Percentiles rank a stretch among this genome's conserved stretches.
phyloP scores from a whole-genome alignment of 2,113 vertebrate species.

The Buteo buteo region DNA sequence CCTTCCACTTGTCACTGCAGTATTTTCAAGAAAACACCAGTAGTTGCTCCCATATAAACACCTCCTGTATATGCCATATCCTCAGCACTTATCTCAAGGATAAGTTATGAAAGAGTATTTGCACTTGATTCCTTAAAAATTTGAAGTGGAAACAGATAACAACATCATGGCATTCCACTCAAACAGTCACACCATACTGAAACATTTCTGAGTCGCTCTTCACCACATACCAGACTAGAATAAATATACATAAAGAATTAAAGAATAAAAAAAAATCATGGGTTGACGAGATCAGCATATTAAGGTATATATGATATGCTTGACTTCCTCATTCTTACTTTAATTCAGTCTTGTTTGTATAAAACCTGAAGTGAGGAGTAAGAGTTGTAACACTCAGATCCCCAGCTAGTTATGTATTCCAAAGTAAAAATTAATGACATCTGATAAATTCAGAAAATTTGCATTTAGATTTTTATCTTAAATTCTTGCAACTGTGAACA shows the following conservation, averaged over 20 bases:
- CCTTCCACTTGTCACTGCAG: not conserved
- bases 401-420: not conserved
- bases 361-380: not conserved
- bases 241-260: not conserved
- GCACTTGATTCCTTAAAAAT: slow-evolving; percentile 29
- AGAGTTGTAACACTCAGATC: not conserved
- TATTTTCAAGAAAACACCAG: not conserved
- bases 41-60: not conserved
- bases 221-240: slow-evolving; percentile 6
- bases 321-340: not conserved
- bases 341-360: not conserved
- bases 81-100: not conserved
- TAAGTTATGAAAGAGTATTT: slow-evolving; percentile 8
- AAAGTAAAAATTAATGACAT: not conserved
- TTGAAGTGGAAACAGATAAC: slow-evolving; percentile 16
- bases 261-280: not conserved
- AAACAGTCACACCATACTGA: not conserved
- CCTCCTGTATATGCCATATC: not conserved
- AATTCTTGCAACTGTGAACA: not conserved
- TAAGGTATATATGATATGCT: not conserved
- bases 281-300: not conserved
- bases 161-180: slow-evolving; percentile 1
- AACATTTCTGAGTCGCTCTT: not conserved
- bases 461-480: not conserved
- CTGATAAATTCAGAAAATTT: not conserved